A percentile compares a stretch with the other conserved stretches of the same genome.
Evolutionary conservation across 1,140 invertebrate species (phyloP).

Genomic region (Hypsibius dujardini): DNA sequence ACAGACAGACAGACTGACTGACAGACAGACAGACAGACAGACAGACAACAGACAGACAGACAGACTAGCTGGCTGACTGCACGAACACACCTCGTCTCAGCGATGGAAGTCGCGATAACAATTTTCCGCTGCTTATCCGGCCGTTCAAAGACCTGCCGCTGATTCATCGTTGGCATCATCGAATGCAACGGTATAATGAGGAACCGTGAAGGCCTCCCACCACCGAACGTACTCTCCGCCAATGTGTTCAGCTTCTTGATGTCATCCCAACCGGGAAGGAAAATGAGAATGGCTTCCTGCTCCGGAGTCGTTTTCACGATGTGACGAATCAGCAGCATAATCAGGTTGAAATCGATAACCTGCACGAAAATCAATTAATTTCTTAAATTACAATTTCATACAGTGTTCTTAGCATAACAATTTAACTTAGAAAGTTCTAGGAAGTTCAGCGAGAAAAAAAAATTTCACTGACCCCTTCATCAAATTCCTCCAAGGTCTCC

Average conservation of each 20-base stretch:
- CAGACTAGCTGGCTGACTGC: neutral
- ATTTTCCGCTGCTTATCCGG: constrained; percentile 49
- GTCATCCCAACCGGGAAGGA: constrained; percentile 63
- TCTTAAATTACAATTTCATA: neutral
- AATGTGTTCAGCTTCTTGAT: constrained; percentile 32
- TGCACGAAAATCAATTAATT: neutral
- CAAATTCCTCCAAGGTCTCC: neutral
- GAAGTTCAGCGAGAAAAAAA: too few species aligned
- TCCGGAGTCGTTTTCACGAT: constrained; percentile 37
- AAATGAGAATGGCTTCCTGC: constrained; percentile 64
- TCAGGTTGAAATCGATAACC: constrained; percentile 47
- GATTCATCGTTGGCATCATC: constrained; percentile 55
- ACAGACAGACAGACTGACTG: too few species aligned
- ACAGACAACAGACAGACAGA: too few species aligned
- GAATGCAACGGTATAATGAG: constrained; percentile 60
- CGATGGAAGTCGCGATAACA: constrained; percentile 59
- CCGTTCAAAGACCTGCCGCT: constrained; percentile 50
- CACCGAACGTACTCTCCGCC: constrained; percentile 26
- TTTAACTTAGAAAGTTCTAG: neutral
- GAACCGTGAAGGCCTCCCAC: constrained; percentile 45
- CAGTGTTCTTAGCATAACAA: neutral
- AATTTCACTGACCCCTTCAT: neutral
- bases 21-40: too few species aligned
- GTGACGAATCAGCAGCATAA: constrained; percentile 45
- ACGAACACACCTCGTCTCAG: constrained; percentile 45